A percentile compares a stretch with the other conserved stretches of the same genome.
Conservation (phyloP, 2,113 vertebrate genomes). For the Peromyscus maniculatus region DNA sequence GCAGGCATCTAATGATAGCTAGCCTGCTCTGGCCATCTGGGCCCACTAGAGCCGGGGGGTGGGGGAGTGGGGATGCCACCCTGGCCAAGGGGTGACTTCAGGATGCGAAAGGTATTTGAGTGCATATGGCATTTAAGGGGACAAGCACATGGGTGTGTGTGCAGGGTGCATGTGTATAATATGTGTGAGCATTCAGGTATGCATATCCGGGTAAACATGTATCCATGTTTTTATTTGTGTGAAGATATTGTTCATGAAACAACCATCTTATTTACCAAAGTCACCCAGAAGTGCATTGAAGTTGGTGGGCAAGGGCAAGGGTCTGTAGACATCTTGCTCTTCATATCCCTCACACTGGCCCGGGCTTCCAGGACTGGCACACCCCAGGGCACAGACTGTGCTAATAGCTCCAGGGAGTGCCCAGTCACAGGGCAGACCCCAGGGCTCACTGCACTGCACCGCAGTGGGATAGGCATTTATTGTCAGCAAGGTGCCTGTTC, state of each 20-base stretch:
- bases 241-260: neutral
- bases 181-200: neutral
- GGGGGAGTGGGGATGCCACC: neutral
- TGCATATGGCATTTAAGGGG: neutral
- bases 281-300: neutral
- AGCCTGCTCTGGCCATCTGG: neutral
- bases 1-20: neutral
- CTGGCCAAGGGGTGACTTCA: neutral
- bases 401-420: neutral
- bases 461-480: accelerated
- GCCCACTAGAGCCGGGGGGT: no score
- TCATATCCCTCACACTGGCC: neutral
- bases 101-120: neutral
- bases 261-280: neutral
- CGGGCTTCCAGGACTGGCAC: neutral
- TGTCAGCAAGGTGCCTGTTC: accelerated
- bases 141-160: neutral
- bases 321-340: neutral
- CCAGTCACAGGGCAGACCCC: neutral
- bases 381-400: neutral
- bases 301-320: neutral
- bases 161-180: neutral
- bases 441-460: neutral
- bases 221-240: neutral
- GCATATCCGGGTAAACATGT: neutral